Percentiles rank a stretch among this genome's conserved stretches.
phyloP scores from a whole-genome alignment of 2,113 vertebrate species.

The Dinomys branickii region DNA sequence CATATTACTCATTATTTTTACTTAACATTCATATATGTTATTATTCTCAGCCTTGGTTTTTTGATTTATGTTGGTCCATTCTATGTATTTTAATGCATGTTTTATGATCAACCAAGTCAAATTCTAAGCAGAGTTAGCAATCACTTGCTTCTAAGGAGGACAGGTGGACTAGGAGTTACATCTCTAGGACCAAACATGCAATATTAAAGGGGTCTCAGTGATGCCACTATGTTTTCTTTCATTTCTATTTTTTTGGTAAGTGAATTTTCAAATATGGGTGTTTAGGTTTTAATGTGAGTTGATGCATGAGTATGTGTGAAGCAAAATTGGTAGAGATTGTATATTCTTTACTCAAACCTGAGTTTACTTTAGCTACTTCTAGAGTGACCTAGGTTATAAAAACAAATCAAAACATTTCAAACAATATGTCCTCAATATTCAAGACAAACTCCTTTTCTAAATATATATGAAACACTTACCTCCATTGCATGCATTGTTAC shows the following conservation, averaged over 20 bases:
- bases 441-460: not conserved
- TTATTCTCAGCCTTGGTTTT: not conserved
- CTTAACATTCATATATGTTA: not conserved
- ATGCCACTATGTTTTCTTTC: not conserved
- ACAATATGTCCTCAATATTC: not conserved
- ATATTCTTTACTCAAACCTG: not conserved
- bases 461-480: not conserved
- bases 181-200: not conserved
- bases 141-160: not conserved
- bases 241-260: not conserved
- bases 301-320: not conserved
- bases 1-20: not conserved
- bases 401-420: not conserved
- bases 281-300: not conserved
- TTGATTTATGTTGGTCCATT: not conserved
- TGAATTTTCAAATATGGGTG: not conserved
- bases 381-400: not conserved
- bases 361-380: not conserved
- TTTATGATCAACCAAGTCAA: not conserved
- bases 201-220: not conserved
- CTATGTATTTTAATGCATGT: not conserved
- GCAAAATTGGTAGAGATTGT: not conserved
- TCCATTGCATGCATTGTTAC: rapidly evolving
- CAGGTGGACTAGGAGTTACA: not conserved
- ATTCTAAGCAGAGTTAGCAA: not conserved